These are phyloP conservation scores for Mycteria americana DNA, from an alignment of 2,797 vertebrate genomes.

Conservation along the genomic window DNA sequence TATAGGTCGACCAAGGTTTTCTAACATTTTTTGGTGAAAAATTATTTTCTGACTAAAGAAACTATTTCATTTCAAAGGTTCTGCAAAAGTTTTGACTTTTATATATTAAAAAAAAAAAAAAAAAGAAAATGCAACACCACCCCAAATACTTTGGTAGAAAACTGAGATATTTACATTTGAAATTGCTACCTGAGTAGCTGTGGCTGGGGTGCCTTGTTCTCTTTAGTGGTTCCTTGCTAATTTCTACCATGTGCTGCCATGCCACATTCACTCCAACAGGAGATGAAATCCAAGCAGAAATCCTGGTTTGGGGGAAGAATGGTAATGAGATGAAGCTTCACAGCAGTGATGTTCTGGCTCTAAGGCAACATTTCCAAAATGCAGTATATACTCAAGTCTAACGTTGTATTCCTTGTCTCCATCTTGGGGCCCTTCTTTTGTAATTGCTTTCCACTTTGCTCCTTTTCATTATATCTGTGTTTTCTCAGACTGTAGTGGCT, in stretches of 20 bases:
- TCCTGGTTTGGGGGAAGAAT: background rate
- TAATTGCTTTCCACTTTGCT: background rate
- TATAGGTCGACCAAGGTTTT: background rate
- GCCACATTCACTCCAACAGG: background rate
- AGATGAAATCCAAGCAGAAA: constrained; percentile 7
- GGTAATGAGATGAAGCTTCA: background rate
- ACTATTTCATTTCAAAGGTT: background rate
- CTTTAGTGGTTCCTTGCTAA: background rate
- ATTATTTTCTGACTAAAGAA: background rate
- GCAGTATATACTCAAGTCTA: background rate
- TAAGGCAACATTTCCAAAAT: background rate
- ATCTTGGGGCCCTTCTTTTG: background rate
- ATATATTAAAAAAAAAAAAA: background rate
- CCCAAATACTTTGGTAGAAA: background rate
- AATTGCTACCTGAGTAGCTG: background rate
- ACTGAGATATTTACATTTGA: background rate
- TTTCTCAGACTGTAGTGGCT: background rate
- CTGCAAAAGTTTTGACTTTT: background rate
- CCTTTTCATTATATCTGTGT: background rate
- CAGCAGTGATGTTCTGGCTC: background rate
- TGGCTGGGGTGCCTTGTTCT: background rate
- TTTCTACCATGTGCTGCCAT: background rate
- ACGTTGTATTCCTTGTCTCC: background rate
- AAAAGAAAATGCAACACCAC: background rate
- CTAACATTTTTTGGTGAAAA: background rate